phyloP scores from a whole-genome alignment of 1,140 invertebrate species.

The Zelostemma sp. region DNA sequence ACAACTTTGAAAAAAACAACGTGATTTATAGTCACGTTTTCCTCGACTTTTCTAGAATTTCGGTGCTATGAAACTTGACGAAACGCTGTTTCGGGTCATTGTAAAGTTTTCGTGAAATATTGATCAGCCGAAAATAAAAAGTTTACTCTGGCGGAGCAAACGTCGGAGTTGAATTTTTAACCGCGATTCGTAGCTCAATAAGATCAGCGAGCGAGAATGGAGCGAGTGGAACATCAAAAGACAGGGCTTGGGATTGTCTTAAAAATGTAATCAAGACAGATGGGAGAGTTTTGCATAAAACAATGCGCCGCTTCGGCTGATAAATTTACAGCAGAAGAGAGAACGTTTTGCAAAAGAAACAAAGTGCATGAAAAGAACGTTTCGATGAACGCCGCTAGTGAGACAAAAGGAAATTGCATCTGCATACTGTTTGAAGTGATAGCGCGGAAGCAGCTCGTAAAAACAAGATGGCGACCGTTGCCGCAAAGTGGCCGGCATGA shows the following conservation, averaged over 20 bases:
- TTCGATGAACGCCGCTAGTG: constrained; percentile 31
- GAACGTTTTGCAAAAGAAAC: constrained; percentile 8
- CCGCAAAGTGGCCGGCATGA: constrained; percentile 63
- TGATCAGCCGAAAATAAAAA: constrained; percentile 4
- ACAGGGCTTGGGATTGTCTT: constrained; percentile 10
- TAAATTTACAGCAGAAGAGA: constrained; percentile 14
- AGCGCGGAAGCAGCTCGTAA: constrained; percentile 53
- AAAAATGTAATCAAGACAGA: constrained; percentile 45
- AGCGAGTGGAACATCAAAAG: background rate
- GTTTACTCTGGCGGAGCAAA: constrained; percentile 11
- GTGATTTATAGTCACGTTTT: too few relatives aligned
- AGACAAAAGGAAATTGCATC: constrained; percentile 45
- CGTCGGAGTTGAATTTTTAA: constrained; percentile 24
- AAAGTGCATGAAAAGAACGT: constrained; percentile 27
- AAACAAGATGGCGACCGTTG: constrained; percentile 63
- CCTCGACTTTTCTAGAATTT: background rate
- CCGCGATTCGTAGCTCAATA: constrained; percentile 21
- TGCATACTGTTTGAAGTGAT: constrained; percentile 37
- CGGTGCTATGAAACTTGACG: background rate
- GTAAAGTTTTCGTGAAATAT: constrained; percentile 8
- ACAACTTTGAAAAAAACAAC: background rate
- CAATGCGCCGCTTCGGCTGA: constrained; percentile 31
- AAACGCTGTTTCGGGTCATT: background rate
- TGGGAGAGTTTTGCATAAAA: constrained; percentile 51
- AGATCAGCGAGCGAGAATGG: constrained; percentile 12